Conservation (phyloP, 2,888 invertebrate species). For the Heliconius ethilla region DNA sequence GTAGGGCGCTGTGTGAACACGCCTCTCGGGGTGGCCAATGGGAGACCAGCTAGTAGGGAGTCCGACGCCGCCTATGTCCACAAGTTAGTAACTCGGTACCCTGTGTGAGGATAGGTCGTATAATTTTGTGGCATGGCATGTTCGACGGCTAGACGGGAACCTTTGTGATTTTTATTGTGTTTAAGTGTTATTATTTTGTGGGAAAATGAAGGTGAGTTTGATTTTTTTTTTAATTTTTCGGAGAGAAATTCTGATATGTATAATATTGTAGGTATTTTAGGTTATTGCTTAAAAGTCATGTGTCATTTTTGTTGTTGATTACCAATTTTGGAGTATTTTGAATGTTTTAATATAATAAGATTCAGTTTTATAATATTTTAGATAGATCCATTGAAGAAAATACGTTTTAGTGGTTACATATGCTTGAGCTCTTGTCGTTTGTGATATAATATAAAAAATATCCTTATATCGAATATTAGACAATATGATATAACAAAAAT, state of each 20-base stretch:
- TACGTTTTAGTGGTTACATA: neutral
- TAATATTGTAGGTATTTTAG: neutral
- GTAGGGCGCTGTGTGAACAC: conserved; percentile 35
- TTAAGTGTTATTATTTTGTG: conserved; percentile 4
- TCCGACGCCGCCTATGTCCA: conserved; percentile 52
- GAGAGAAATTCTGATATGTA: neutral
- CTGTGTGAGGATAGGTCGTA: conserved; percentile 59
- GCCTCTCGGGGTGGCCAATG: conserved; percentile 57
- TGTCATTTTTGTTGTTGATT: neutral
- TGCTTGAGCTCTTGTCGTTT: neutral
- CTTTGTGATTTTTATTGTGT: conserved; percentile 17
- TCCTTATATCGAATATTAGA: neutral
- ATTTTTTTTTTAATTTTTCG: neutral
- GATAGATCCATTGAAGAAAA: neutral
- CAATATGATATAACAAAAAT: neutral
- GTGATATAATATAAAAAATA: neutral
- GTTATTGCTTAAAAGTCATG: neutral
- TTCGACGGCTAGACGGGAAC: conserved; percentile 14
- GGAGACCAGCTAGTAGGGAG: conserved; percentile 42
- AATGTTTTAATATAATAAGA: neutral
- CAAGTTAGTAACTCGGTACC: conserved; percentile 60
- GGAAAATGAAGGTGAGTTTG: conserved; percentile 26
- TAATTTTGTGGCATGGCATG: conserved; percentile 26
- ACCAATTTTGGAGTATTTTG: neutral
- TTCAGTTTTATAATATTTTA: neutral